Percentiles rank a stretch among this genome's conserved stretches.
Evolutionary conservation across 2,888 invertebrate species (phyloP).

Genomic region (Thecophora atra): DNA sequence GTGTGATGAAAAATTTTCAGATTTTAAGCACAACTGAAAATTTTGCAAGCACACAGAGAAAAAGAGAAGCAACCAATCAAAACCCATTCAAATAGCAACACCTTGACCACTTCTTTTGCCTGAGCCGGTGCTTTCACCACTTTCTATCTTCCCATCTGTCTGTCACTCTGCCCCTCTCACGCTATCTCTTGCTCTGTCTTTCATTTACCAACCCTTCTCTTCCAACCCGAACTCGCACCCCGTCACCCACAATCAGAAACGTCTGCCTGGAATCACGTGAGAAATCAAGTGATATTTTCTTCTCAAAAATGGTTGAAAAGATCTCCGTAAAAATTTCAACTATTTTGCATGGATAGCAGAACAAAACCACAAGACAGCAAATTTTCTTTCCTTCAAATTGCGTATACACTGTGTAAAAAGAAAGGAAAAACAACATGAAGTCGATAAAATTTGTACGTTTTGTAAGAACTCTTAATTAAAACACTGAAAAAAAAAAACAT

Average conservation of each 20-base stretch:
- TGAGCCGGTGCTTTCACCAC: neutral
- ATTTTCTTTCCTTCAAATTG: constrained; percentile 38
- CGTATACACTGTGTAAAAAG: constrained; percentile 26
- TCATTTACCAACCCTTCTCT: neutral
- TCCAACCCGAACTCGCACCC: too few species aligned
- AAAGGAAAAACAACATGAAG: constrained; percentile 23
- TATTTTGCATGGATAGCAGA: constrained; percentile 64
- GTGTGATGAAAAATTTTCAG: constrained; percentile 30
- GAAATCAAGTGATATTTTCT: constrained; percentile 53
- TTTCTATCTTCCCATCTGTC: neutral
- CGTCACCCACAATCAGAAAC: too few species aligned
- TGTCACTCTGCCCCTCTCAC: neutral
- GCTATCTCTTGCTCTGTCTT: neutral
- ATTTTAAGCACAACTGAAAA: constrained; percentile 35
- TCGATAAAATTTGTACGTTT: constrained; percentile 57
- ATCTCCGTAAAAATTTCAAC: constrained; percentile 55
- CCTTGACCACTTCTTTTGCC: neutral
- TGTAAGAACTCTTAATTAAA: constrained; percentile 65
- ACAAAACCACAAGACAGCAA: constrained; percentile 54
- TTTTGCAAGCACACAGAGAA: constrained; percentile 36
- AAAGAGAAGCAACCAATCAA: constrained; percentile 37
- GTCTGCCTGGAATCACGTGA: constrained; percentile 63
- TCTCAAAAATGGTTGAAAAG: constrained; percentile 37
- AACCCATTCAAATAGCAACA: constrained; percentile 25
- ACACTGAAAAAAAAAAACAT: constrained; percentile 46